phyloP scores from a whole-genome alignment of 2,888 invertebrate genomes.

The Limnephilus rhombicus region DNA sequence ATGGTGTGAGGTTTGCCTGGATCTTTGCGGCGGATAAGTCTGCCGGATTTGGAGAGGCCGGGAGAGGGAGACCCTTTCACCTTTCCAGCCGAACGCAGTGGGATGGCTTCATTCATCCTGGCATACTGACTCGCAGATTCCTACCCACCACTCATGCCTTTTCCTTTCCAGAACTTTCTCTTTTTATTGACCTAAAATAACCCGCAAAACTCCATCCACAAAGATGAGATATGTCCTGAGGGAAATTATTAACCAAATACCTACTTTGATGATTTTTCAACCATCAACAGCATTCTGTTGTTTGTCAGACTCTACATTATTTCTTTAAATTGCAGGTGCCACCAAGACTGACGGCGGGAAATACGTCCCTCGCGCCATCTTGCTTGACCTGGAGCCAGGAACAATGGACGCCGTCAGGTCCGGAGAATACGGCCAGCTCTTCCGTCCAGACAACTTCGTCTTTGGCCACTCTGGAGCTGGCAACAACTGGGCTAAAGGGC shows the following conservation, averaged over 20 bases:
- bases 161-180: no score
- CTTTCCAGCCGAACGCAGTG: no score
- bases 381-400: slow-evolving; percentile 87
- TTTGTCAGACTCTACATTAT: background rate
- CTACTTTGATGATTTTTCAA: background rate
- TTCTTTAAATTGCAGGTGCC: slow-evolving; percentile 73
- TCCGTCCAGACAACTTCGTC: slow-evolving; percentile 94
- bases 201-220: background rate
- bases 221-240: background rate
- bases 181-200: no score
- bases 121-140: no score
- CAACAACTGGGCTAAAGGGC: slow-evolving; percentile 81
- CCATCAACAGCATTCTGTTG: background rate
- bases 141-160: no score
- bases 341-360: slow-evolving; percentile 82
- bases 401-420: slow-evolving; percentile 95
- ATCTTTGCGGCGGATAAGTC: no score
- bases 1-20: no score
- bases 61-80: no score
- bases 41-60: no score
- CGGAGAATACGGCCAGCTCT: slow-evolving; percentile 90
- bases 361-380: slow-evolving; percentile 87
- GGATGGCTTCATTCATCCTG: no score
- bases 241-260: background rate
- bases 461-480: slow-evolving; percentile 80